Conservation (phyloP, 2,888 invertebrate genomes). For the Temnothorax unifasciatus region DNA sequence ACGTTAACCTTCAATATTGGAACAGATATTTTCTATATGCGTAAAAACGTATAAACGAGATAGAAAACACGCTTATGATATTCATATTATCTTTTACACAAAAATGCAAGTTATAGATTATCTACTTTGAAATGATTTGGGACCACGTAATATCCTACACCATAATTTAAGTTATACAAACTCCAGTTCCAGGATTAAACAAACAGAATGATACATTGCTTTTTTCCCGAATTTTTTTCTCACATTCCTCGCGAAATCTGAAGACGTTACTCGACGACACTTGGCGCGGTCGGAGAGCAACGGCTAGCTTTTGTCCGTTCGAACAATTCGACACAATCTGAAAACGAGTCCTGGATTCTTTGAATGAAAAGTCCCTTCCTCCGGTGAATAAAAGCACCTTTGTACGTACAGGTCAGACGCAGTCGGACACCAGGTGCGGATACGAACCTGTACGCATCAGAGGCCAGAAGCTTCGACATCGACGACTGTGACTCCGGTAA, state of each 20-base stretch:
- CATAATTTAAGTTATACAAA: not conserved
- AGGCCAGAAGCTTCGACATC: conserved; percentile 46
- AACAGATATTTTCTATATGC: not conserved
- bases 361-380: conserved; percentile 20
- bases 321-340: conserved; percentile 44
- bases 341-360: conserved; percentile 22
- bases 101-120: not conserved
- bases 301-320: conserved; percentile 7
- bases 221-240: not conserved
- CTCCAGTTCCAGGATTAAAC: not conserved
- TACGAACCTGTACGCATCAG: conserved; percentile 59
- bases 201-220: not conserved
- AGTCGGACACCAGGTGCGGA: conserved; percentile 38
- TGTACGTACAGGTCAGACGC: conserved; percentile 33
- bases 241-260: conserved; percentile 17
- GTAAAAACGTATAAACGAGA: not conserved
- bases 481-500: conserved; percentile 53
- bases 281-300: not conserved
- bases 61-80: not conserved
- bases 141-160: not conserved
- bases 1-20: not conserved
- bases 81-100: not conserved
- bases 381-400: conserved; percentile 38
- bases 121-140: not conserved
- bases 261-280: conserved; percentile 13